Conservation (phyloP, 30 jellyfish, hydroid and myxozoan genomes). For the Cassiopea xamachana region DNA sequence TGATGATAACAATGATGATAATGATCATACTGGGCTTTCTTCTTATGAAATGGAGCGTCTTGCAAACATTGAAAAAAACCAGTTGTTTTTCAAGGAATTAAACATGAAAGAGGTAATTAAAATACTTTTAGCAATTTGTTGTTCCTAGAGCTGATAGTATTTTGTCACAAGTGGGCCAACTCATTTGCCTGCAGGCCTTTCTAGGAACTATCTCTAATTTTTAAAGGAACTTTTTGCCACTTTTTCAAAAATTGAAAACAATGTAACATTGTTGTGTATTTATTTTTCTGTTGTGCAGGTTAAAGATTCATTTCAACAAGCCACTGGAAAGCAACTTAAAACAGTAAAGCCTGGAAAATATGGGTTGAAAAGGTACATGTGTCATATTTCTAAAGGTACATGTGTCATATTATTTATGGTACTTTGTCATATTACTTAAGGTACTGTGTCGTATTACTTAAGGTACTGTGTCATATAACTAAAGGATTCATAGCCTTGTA, state of each 20-base stretch:
- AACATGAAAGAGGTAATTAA: conserved; percentile 42
- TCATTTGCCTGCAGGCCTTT: too few species aligned
- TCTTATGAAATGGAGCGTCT: conserved; percentile 56
- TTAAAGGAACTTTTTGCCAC: too few species aligned
- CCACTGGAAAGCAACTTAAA: conserved; percentile 6
- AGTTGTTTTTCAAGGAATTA: conserved; percentile 26
- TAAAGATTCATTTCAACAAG: conserved; percentile 6
- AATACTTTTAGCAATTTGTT: background rate
- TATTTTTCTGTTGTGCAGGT: conserved; percentile 26
- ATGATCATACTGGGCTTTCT: conserved; percentile 19
- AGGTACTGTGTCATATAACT: too few species aligned
- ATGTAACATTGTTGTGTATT: too few species aligned
- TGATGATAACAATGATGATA: conserved; percentile 21
- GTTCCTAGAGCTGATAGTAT: background rate
- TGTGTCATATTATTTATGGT: too few species aligned
- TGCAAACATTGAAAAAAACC: conserved; percentile 48
- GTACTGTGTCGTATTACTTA: too few species aligned
- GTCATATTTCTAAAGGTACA: too few species aligned
- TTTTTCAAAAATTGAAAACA: too few species aligned
- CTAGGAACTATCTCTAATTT: too few species aligned
- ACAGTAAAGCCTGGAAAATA: conserved; percentile 31
- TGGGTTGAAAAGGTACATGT: conserved; percentile 64
- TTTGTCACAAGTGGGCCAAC: background rate
- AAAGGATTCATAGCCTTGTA: too few species aligned
- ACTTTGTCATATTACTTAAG: too few species aligned